These are phyloP conservation scores for Protobothrops flavoviridis DNA, from an alignment of 2,113 vertebrate species.

Conservation along the genomic window DNA sequence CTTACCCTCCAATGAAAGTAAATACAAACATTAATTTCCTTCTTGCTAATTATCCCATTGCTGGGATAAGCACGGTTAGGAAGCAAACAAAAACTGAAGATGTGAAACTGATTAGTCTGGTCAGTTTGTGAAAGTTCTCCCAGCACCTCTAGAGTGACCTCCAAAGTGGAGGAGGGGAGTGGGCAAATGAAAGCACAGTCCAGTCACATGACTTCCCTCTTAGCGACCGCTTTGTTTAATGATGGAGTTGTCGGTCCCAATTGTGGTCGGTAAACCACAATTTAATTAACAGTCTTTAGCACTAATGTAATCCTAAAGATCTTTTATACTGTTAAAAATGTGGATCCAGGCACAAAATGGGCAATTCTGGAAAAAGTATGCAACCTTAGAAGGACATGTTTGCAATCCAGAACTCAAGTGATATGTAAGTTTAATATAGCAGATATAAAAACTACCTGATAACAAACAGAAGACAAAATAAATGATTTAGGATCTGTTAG, in stretches of 20 bases:
- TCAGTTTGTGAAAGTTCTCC: not conserved
- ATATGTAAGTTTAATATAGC: not conserved
- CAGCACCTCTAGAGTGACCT: not conserved
- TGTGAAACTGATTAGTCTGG: not conserved
- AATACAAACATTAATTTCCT: not conserved
- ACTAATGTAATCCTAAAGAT: not conserved
- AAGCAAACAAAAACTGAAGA: not conserved
- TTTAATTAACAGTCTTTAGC: not conserved
- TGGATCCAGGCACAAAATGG: not conserved
- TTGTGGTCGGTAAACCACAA: not conserved
- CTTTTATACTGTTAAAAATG: not conserved
- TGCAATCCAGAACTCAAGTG: not conserved
- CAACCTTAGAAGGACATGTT: not conserved
- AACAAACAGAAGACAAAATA: not conserved
- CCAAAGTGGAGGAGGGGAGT: not conserved
- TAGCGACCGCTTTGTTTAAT: not conserved
- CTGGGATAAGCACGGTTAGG: not conserved
- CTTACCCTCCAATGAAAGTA: not conserved
- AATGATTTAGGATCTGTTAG: not conserved
- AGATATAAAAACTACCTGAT: not conserved
- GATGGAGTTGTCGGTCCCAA: not conserved
- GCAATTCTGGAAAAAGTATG: not conserved
- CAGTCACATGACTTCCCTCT: not conserved
- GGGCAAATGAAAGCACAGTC: not conserved
- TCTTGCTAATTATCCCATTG: not conserved